phyloP scores from a whole-genome alignment of 2,113 vertebrate genomes.

The Cinclus cinclus region DNA sequence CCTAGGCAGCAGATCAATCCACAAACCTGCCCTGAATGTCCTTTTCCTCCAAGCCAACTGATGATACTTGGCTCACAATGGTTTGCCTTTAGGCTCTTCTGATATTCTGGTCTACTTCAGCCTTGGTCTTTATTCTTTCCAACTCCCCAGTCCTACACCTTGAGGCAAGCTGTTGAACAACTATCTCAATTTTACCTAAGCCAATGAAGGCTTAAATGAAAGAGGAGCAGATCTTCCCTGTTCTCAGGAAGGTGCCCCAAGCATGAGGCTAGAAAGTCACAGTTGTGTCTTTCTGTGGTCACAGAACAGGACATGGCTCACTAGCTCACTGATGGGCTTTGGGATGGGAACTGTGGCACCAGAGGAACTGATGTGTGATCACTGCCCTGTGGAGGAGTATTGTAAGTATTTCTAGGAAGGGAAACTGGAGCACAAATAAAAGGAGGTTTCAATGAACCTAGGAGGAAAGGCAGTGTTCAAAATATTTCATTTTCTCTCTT shows the following conservation, averaged over 20 bases:
- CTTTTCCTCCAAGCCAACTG: background rate
- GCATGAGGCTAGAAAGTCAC: background rate
- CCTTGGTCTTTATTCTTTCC: background rate
- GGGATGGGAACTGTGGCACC: background rate
- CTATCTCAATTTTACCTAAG: background rate
- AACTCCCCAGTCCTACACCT: background rate
- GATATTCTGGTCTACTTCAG: background rate
- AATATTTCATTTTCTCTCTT: background rate
- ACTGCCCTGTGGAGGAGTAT: background rate
- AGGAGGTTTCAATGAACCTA: background rate
- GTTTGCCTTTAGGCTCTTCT: background rate
- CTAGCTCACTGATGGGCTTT: background rate
- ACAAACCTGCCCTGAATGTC: background rate
- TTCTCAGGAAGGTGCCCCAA: background rate
- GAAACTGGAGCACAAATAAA: background rate
- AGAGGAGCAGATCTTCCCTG: background rate
- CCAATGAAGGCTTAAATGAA: background rate
- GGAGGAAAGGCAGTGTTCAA: background rate
- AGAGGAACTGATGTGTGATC: background rate
- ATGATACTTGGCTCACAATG: background rate
- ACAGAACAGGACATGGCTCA: background rate
- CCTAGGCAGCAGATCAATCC: background rate
- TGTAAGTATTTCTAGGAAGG: background rate
- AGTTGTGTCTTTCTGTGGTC: rapidly evolving
- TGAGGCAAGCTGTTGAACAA: background rate